Conservation (phyloP, 2,113 vertebrate species). For the Corynorhinus townsendii region DNA sequence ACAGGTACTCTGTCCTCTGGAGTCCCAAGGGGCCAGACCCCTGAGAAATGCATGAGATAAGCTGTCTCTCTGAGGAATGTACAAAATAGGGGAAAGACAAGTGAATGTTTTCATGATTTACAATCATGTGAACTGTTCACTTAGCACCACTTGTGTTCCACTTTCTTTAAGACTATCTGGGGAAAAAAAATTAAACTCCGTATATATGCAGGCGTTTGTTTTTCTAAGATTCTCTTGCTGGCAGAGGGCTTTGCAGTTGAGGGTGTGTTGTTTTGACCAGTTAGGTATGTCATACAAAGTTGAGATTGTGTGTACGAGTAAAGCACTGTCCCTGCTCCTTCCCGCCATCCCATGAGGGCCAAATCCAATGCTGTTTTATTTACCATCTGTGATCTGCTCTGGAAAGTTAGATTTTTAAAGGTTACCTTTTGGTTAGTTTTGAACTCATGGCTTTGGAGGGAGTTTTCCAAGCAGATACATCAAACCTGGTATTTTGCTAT, state of each 20-base stretch:
- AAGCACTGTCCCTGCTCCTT: background rate
- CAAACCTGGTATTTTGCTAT: background rate
- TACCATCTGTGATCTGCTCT: background rate
- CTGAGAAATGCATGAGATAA: background rate
- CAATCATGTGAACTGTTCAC: background rate
- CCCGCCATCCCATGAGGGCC: background rate
- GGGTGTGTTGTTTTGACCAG: background rate
- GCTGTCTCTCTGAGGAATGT: background rate
- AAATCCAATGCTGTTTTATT: background rate
- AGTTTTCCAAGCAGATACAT: background rate
- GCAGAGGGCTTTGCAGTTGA: background rate
- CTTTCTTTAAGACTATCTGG: background rate
- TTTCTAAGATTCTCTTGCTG: background rate
- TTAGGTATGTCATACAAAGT: background rate
- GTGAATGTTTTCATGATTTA: background rate
- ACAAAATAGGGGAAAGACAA: background rate
- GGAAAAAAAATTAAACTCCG: background rate
- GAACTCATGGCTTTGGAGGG: background rate
- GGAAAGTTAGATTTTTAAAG: background rate
- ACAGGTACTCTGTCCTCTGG: slow-evolving; percentile 49
- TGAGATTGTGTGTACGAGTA: background rate
- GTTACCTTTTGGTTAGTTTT: background rate
- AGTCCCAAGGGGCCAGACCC: background rate
- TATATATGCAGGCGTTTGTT: background rate
- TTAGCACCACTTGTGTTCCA: background rate